These are phyloP conservation scores for Zelostemma sp. DNA, from an alignment of 1,140 invertebrate species.

Conservation along the genomic window DNA sequence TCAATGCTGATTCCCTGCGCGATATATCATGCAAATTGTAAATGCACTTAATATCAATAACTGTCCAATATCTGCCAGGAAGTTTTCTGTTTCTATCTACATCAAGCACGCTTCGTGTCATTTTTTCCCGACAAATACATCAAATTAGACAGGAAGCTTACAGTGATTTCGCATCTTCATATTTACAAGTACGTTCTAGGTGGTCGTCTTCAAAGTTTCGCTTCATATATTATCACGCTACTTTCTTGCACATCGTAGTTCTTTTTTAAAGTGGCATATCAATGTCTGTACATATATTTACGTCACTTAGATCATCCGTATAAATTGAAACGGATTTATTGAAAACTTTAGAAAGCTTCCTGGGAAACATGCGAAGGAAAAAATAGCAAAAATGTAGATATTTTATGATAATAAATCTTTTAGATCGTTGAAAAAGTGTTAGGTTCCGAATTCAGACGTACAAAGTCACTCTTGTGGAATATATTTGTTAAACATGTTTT, in stretches of 20 bases:
- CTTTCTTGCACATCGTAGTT: not conserved
- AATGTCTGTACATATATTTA: too few relatives aligned
- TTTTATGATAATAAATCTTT: too few relatives aligned
- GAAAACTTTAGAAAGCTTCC: too few relatives aligned
- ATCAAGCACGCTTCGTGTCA: not conserved
- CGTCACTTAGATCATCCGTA: too few relatives aligned
- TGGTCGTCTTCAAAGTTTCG: not conserved
- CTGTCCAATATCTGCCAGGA: conserved; percentile 2
- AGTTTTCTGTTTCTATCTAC: not conserved
- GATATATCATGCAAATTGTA: conserved; percentile 4
- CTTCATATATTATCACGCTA: conserved; percentile 5
- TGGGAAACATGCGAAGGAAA: too few relatives aligned
- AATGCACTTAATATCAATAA: conserved; percentile 7
- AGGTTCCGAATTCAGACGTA: too few relatives aligned
- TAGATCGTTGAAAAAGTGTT: too few relatives aligned
- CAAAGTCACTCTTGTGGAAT: too few relatives aligned
- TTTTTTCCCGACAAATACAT: conserved; percentile 7
- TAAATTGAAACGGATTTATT: too few relatives aligned
- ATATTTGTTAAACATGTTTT: too few relatives aligned
- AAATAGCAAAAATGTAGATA: too few relatives aligned
- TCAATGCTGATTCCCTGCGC: not conserved
- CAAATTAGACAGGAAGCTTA: not conserved
- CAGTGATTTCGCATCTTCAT: not conserved
- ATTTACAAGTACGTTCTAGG: not conserved
- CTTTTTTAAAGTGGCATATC: too few relatives aligned